Base-by-base conservation (phyloP, 2,113 vertebrate species). In the Limanda limanda region DNA sequence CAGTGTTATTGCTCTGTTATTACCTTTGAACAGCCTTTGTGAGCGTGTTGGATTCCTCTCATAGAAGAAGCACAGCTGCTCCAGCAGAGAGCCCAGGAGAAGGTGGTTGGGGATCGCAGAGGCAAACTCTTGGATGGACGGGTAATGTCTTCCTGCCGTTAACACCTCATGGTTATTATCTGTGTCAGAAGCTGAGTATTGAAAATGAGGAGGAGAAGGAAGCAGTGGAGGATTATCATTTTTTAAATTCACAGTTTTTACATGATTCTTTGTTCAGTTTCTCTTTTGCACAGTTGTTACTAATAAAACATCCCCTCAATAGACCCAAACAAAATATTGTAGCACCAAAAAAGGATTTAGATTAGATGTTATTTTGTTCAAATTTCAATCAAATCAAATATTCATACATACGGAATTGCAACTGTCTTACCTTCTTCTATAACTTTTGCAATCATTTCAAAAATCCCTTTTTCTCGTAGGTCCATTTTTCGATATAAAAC, bases 101-200 rank as follows among this genome's bases (percentile, higher is more conserved):
- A 99, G 95, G 74, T 99, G 97, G 92, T 98, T 98, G 40, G 97
- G 97, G 74, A 99, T 96, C 1, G 95, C 94, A 0, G 96, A 96
- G 4, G 96, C 96, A 95, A 97, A 82, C 92, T 95, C 88, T 87
- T 93, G 76, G 93, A 94, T 79, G 70, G 95, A 86, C 35, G 93
- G 23, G 92, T 96, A 85, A 65, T 77, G 91, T 71, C 70, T 88
- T 15, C 89, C 92, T 14, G 93, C 92, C 42, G 96, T 94, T 2
- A 95, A 84, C 48, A 96, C 87, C 17, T 95, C 94, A 21, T 90
- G 79, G 68, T 95, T 95, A 1, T 91, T 88, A 0, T 96, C 96
- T 17, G 95, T 91, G 63, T 99, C 97, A 0, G 98, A 97, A 8
- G 97, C 98, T 99, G 85, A 56, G 48, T 3, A 42, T 12, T 0